Conservation (phyloP, 2,113 vertebrate species). For the Setophaga petechia region DNA sequence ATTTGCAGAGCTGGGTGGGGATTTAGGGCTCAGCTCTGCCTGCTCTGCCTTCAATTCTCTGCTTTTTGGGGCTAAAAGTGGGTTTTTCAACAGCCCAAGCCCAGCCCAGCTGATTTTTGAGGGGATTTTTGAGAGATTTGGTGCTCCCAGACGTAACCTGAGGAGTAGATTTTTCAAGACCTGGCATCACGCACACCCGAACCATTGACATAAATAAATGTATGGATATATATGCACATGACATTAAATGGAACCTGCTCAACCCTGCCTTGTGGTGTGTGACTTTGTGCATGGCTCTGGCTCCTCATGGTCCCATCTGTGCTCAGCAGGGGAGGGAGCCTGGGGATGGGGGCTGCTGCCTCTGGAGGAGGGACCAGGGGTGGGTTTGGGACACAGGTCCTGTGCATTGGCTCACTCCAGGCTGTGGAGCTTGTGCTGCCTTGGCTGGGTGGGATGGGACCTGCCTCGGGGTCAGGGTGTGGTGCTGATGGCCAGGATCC, state of each 20-base stretch:
- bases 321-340: not conserved
- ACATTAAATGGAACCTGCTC: conserved; percentile 65
- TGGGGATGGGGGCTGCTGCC: not conserved
- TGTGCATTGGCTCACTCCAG: accelerated
- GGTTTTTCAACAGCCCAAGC: not conserved
- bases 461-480: accelerated
- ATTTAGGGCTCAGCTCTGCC: not conserved
- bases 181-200: conserved; percentile 44
- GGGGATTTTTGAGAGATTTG: not conserved
- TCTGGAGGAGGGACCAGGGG: not conserved
- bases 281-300: conserved; percentile 24
- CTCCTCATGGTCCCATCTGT: not conserved
- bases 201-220: conserved; percentile 59
- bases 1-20: not conserved
- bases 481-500: not conserved
- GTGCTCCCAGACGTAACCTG: not conserved
- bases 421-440: not conserved
- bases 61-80: not conserved
- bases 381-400: accelerated
- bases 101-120: not conserved
- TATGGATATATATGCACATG: conserved; percentile 61
- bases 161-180: conserved; percentile 60
- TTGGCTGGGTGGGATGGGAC: not conserved
- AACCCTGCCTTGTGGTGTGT: conserved; percentile 44
- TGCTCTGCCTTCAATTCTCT: accelerated